Conservation (phyloP, 2,113 vertebrate genomes). For the Lepisosteus oculatus region DNA sequence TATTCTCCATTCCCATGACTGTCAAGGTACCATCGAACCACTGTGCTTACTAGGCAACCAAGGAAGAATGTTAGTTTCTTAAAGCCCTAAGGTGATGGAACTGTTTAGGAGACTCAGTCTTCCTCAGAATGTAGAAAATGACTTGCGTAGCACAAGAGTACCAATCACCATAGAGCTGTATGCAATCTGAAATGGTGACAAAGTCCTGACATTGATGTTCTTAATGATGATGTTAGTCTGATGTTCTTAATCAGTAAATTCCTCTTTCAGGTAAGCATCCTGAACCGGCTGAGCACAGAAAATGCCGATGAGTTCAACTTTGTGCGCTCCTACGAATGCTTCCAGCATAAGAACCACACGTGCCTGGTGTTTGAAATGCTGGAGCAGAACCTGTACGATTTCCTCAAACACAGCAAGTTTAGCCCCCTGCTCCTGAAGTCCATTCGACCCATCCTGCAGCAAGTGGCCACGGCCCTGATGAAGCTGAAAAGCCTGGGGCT, state of each 20-base stretch:
- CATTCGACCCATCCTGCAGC: constrained; percentile 93
- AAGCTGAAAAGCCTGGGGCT: constrained; percentile 93
- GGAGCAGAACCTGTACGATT: constrained; percentile 98
- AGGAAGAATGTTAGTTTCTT: too few relatives aligned
- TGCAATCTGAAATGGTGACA: too few relatives aligned
- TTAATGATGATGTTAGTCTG: too few relatives aligned
- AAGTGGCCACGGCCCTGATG: constrained; percentile 93
- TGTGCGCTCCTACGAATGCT: constrained; percentile 95
- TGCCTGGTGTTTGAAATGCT: constrained; percentile 99
- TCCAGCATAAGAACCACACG: constrained; percentile 99
- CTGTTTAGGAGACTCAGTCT: too few relatives aligned
- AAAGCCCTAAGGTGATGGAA: too few relatives aligned
- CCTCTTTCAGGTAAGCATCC: constrained; percentile 83
- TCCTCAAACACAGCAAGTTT: constrained; percentile 98
- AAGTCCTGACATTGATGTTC: too few relatives aligned
- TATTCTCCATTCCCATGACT: too few relatives aligned
- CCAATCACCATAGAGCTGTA: too few relatives aligned
- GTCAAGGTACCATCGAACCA: too few relatives aligned
- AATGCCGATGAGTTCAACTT: constrained; percentile 97
- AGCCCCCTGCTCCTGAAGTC: constrained; percentile 93
- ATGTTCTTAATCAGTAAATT: neutral
- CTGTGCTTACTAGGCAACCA: too few relatives aligned
- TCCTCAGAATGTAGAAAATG: too few relatives aligned
- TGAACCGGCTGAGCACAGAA: constrained; percentile 91
- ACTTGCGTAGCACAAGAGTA: too few relatives aligned